Conservation (phyloP, 1,140 invertebrate genomes). For the Dreissena rostriformis region DNA sequence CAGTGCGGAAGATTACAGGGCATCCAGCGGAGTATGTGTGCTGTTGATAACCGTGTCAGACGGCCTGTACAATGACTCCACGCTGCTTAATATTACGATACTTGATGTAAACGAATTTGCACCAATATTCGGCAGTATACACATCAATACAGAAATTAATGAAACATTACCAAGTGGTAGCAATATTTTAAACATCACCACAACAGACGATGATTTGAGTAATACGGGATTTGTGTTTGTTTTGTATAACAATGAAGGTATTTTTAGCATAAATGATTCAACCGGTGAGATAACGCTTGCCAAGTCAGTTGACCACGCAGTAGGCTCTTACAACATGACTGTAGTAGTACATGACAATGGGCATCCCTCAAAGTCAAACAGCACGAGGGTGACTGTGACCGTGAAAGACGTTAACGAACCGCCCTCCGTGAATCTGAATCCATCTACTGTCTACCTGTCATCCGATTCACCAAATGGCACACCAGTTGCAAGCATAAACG, state of each 20-base stretch:
- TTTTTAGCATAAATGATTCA: conserved; percentile 27
- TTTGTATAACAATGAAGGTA: conserved; percentile 1
- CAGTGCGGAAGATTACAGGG: conserved; percentile 7
- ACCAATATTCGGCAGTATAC: neutral
- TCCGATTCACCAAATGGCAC: too few species aligned
- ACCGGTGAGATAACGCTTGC: conserved; percentile 1
- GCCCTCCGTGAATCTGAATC: neutral
- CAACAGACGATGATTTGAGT: conserved; percentile 8
- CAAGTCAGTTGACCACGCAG: neutral
- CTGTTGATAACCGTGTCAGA: conserved; percentile 3
- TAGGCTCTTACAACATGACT: conserved; percentile 1
- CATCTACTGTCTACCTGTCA: too few species aligned
- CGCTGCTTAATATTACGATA: neutral
- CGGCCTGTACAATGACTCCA: neutral
- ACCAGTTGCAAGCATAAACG: too few species aligned
- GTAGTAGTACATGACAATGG: conserved; percentile 21
- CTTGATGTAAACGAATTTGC: conserved; percentile 29
- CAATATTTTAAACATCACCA: neutral
- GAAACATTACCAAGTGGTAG: neutral
- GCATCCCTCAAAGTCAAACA: neutral
- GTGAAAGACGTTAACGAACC: conserved; percentile 1
- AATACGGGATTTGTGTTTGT: conserved; percentile 19
- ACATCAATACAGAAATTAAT: neutral
- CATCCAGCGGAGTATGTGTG: too few species aligned
- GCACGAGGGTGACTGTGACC: neutral